Evolutionary conservation across 2,113 vertebrate species (phyloP), one percentile per base, ranked within the genome.

Genomic region (Rhipidura dahli): DNA sequence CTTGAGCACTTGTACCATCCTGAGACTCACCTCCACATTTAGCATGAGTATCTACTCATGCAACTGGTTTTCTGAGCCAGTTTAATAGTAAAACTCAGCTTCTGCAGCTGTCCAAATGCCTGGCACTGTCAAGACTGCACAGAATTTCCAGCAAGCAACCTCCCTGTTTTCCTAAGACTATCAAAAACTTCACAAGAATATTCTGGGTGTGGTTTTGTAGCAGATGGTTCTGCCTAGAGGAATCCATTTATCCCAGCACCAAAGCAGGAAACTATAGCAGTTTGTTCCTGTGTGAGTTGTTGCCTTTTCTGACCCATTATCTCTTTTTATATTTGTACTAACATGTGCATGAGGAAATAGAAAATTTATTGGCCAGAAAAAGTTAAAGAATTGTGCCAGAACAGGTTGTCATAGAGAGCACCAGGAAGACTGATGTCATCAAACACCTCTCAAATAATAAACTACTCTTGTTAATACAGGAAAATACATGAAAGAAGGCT

Each of bases 381-480:
- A 66, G 63, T 44, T 19, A 39, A 68, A 63, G 64, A 45, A 72
- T 33, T 85, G 56, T 93, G 92, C 89, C 95, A 95, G 57, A 65
- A 47, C 76, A 90, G 68, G 90, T 96, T 96, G 50, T 86, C 68
- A 59, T 31, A 90, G 89, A 83, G 82, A 95, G 22, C 61, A 61
- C 33, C 72, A 90, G 64, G 81, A 97, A 94, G 37, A 57, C 80
- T 93, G 50, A 66, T 80, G 56, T 80, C 83, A 96, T 87, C 87
- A 95, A 94, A 92, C 26, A 61, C 33, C 68, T 87, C 64, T 72
- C 42, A 90, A 89, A 81, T 87, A 30, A 82, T 75, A 80, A 64
- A 73, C 80, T 82, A 83, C 22, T 89, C 79, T 42, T 82, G 71
- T 93, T 90, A 90, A 90, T 81, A 92, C 94, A 93, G 65, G 92